Conservation (phyloP, 1,140 invertebrate species). For the Latrodectus geometricus region DNA sequence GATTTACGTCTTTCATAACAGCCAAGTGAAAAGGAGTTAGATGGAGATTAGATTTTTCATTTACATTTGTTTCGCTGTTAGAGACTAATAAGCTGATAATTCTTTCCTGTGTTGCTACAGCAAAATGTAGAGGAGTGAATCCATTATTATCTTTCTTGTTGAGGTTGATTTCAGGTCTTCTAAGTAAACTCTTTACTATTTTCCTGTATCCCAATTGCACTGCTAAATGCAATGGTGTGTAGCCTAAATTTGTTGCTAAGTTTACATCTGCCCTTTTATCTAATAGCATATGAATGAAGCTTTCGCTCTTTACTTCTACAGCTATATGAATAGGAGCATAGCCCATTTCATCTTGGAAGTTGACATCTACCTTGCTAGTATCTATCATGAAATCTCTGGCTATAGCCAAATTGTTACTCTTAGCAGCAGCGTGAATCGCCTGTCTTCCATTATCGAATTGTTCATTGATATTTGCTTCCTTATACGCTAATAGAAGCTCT, state of each 20-base stretch:
- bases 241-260: neutral
- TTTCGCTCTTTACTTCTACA: neutral
- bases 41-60: neutral
- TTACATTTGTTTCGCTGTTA: neutral
- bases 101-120: neutral
- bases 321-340: slow-evolving; percentile 10
- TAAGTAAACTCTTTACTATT: neutral
- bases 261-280: slow-evolving; percentile 5
- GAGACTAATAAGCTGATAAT: neutral
- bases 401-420: neutral
- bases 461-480: slow-evolving; percentile 8
- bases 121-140: slow-evolving; percentile 18
- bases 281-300: neutral
- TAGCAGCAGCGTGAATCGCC: slow-evolving; percentile 17
- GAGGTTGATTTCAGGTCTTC: neutral
- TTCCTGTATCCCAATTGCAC: neutral
- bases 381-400: neutral
- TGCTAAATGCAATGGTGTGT: slow-evolving; percentile 1
- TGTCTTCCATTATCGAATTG: neutral
- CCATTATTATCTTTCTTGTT: neutral
- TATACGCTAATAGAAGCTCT: neutral
- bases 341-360: neutral
- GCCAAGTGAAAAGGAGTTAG: slow-evolving; percentile 11
- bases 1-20: neutral
- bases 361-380: neutral